Evolutionary conservation across 2,888 invertebrate species (phyloP).

Genomic region (Teinopalpus imperialis): DNA sequence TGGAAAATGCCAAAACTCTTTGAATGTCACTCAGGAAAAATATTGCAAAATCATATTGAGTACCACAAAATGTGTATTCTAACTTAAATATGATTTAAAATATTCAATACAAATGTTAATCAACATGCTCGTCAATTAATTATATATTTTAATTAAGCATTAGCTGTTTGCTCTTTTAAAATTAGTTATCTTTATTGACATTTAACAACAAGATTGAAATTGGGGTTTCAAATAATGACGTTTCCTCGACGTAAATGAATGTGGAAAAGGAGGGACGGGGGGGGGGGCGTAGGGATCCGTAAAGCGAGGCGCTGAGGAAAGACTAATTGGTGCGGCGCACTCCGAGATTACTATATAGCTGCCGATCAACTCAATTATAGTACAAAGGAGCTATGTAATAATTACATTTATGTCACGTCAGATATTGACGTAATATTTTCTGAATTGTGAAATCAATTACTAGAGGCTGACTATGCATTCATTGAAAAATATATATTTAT

Average conservation of each 20-base stretch:
- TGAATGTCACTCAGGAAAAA: no score
- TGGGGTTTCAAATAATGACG: conserved; percentile 17
- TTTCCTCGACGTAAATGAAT: conserved; percentile 21
- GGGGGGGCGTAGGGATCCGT: conserved; percentile 35
- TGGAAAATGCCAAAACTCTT: no score
- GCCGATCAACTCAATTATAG: conserved; percentile 41
- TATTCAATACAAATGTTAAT: no score
- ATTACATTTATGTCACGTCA: conserved; percentile 28
- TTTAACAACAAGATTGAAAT: conserved; percentile 28
- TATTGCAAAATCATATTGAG: no score
- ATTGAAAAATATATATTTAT: no score
- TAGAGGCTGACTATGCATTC: no score
- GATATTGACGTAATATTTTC: conserved; percentile 20
- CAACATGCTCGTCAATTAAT: no score
- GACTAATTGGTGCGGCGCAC: conserved; percentile 51
- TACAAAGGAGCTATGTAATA: conserved; percentile 33
- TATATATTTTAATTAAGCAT: no score
- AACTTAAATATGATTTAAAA: no score
- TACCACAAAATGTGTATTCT: no score
- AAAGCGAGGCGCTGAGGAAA: conserved; percentile 39
- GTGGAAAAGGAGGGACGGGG: no score
- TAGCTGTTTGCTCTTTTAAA: background rate
- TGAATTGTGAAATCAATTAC: conserved; percentile 3
- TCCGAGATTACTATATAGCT: conserved; percentile 37
- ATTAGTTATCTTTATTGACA: conserved; percentile 29